Evolutionary conservation across 2,888 invertebrate genomes (phyloP).

Genomic region (Pogonocherus hispidulus): DNA sequence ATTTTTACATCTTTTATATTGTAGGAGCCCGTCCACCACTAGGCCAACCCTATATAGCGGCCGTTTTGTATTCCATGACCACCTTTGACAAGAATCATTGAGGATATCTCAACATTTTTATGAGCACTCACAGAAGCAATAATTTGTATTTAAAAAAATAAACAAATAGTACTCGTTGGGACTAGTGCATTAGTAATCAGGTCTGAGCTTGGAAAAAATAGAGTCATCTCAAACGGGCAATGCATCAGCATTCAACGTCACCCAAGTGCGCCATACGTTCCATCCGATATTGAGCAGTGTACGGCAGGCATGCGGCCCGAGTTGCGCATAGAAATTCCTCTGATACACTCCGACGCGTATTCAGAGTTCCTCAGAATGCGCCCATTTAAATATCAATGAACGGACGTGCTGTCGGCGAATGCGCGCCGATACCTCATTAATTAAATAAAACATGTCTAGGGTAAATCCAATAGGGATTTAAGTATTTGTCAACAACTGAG

Average conservation of each 20-base stretch:
- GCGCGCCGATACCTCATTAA: constrained; percentile 63
- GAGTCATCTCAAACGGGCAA: constrained; percentile 21
- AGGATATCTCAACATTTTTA: too few species aligned
- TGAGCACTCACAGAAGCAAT: too few species aligned
- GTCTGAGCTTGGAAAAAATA: too few species aligned
- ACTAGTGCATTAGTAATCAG: too few species aligned
- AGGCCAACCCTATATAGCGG: too few species aligned
- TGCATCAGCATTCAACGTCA: constrained; percentile 28
- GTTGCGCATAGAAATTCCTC: constrained; percentile 49
- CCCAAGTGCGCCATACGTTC: constrained; percentile 23
- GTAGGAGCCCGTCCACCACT: too few species aligned
- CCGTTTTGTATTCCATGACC: too few species aligned
- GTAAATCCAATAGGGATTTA: constrained; percentile 64
- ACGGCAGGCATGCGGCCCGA: constrained; percentile 30
- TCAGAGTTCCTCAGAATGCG: constrained; percentile 48
- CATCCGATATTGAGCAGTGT: constrained; percentile 31
- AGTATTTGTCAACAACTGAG: constrained; percentile 66
- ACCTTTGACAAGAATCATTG: too few species aligned
- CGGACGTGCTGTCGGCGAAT: constrained; percentile 59
- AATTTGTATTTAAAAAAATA: too few species aligned
- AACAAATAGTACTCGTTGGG: too few species aligned
- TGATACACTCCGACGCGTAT: constrained; percentile 49
- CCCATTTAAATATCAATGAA: constrained; percentile 63
- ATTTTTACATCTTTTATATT: too few species aligned
- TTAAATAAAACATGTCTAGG: constrained; percentile 65